Evolutionary conservation across 53 echinoderm and acorn worm species (phyloP).

Genomic region (Holothuria scabra): DNA sequence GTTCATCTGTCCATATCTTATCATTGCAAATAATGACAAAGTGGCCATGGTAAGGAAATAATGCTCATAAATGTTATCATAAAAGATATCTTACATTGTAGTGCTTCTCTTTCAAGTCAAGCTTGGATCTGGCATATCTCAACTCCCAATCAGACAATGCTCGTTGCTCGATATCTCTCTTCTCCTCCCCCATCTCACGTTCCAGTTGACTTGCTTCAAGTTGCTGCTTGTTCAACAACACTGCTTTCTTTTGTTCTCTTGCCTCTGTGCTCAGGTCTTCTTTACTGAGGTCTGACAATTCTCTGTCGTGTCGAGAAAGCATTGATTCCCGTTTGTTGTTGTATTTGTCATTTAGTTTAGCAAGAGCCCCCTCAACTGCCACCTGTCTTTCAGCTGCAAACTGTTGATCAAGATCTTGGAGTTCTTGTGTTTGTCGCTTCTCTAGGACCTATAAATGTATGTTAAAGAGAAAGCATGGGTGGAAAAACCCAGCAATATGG

Average conservation of each 20-base stretch:
- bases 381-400: constrained; percentile 92
- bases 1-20: too few relatives aligned
- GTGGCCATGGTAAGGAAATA: too few relatives aligned
- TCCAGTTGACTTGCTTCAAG: constrained; percentile 90
- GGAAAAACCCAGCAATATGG: too few relatives aligned
- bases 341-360: constrained; percentile 90
- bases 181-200: constrained; percentile 82
- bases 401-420: constrained; percentile 79
- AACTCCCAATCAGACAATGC: constrained; percentile 97
- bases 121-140: constrained; percentile 87
- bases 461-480: background rate
- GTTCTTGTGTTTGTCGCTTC: constrained; percentile 90
- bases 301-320: constrained; percentile 88
- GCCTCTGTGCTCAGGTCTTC: constrained; percentile 77
- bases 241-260: constrained; percentile 76
- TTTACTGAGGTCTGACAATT: constrained; percentile 83
- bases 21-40: too few relatives aligned
- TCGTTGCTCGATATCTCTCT: constrained; percentile 76
- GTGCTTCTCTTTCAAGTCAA: constrained; percentile 87
- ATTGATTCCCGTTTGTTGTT: constrained; percentile 78
- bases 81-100: constrained; percentile 71
- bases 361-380: constrained; percentile 84
- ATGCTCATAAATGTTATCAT: too few relatives aligned
- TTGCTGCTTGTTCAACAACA: constrained; percentile 88
- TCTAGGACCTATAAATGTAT: constrained; percentile 74